These are phyloP conservation scores for Stenotaenia linearis DNA, from an alignment of 2,888 invertebrate species.

Conservation along the genomic window DNA sequence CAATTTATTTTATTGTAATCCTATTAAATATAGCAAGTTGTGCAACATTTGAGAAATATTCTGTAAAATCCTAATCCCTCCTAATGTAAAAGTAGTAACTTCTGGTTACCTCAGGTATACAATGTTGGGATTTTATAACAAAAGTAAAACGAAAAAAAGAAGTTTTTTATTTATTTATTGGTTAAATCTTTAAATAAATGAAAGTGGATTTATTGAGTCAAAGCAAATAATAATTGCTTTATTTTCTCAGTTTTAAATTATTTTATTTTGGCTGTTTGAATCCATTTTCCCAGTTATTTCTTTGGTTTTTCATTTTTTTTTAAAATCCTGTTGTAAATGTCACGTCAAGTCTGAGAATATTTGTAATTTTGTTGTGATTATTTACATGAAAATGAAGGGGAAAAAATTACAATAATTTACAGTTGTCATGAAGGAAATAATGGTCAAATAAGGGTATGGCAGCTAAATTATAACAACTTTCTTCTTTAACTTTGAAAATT, in stretches of 20 bases:
- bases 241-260: not conserved
- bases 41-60: not conserved
- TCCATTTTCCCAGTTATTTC: not conserved
- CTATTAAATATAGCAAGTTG: not conserved
- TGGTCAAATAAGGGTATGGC: not conserved
- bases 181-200: not conserved
- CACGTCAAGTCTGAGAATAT: not conserved
- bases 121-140: not conserved
- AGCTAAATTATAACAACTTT: not conserved
- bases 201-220: not conserved
- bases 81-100: not conserved
- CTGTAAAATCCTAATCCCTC: conserved; percentile 2
- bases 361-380: not conserved
- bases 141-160: not conserved
- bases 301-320: not conserved
- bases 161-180: not conserved
- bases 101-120: not conserved
- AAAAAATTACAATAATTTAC: not conserved
- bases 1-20: not conserved
- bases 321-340: not conserved
- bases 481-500: not conserved
- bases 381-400: not conserved
- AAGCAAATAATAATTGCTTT: not conserved
- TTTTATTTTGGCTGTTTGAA: not conserved
- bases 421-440: not conserved